A percentile compares a stretch with the other conserved stretches of the same genome.
Conservation (phyloP, 2,888 invertebrate genomes). For the Scelioninae gen. 2 region DNA sequence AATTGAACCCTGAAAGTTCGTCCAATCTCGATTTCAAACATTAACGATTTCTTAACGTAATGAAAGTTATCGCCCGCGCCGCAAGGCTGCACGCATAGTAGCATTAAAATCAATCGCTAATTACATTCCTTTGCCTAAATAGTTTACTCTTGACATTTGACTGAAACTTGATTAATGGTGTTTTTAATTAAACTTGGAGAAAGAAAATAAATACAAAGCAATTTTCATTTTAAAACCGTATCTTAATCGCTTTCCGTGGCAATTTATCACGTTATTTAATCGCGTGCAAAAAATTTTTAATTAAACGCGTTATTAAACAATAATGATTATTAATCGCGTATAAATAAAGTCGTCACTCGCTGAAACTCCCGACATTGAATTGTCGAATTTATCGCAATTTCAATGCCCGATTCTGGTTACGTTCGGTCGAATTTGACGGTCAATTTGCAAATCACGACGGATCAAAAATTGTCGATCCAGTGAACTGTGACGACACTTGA, state of each 20-base stretch:
- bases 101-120: slow-evolving; percentile 57
- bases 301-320: slow-evolving; percentile 46
- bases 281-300: slow-evolving; percentile 40
- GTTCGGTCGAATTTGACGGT: slow-evolving; percentile 16
- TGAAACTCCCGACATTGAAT: too few relatives aligned
- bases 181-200: slow-evolving; percentile 51
- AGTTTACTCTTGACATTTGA: slow-evolving; percentile 50
- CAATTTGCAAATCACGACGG: too few relatives aligned
- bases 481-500: too few relatives aligned
- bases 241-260: slow-evolving; percentile 39
- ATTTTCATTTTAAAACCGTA: slow-evolving; percentile 36
- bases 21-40: slow-evolving; percentile 47
- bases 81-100: slow-evolving; percentile 37
- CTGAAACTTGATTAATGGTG: slow-evolving; percentile 46
- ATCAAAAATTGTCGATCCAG: too few relatives aligned
- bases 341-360: slow-evolving; percentile 33
- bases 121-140: slow-evolving; percentile 55
- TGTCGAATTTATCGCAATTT: not conserved
- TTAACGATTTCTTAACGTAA: slow-evolving; percentile 48
- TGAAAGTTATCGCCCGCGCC: slow-evolving; percentile 42
- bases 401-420: slow-evolving; percentile 6
- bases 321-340: slow-evolving; percentile 29
- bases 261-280: slow-evolving; percentile 50
- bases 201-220: slow-evolving; percentile 44
- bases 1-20: slow-evolving; percentile 46